Evolutionary conservation across 2,888 invertebrate genomes (phyloP).

Genomic region (Tenthredo distinguenda): DNA sequence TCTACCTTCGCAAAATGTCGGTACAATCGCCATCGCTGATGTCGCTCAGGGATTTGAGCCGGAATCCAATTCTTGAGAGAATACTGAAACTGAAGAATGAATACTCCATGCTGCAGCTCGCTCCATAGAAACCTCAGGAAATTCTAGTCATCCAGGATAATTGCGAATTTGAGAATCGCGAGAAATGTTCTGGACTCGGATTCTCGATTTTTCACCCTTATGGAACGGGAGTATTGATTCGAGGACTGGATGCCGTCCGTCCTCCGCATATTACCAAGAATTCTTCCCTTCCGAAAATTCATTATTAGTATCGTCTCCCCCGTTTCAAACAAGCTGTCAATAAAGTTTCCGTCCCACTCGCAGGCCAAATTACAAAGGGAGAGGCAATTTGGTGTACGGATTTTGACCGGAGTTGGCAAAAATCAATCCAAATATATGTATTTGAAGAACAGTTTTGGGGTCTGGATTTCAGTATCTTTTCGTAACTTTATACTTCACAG

Average conservation of each 20-base stretch:
- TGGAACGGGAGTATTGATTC: neutral
- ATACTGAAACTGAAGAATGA: neutral
- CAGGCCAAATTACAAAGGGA: neutral
- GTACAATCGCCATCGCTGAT: conserved; percentile 7
- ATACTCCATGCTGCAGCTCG: neutral
- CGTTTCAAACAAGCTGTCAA: neutral
- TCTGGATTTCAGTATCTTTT: too few species aligned
- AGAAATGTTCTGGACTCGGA: neutral
- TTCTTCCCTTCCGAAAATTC: neutral
- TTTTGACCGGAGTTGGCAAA: neutral
- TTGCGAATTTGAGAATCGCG: neutral
- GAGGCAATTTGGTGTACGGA: too few species aligned
- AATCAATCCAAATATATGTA: neutral
- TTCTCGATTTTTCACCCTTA: neutral
- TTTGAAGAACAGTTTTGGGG: neutral
- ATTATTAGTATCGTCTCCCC: neutral
- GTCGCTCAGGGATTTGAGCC: conserved; percentile 11
- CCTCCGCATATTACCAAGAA: neutral
- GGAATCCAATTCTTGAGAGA: neutral
- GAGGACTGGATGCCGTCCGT: neutral
- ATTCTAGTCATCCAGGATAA: neutral
- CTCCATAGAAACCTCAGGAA: neutral
- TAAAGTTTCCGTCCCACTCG: neutral
- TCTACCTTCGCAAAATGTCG: neutral
- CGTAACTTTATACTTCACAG: too few species aligned